Conservation (phyloP, 2,113 vertebrate genomes). For the Lonchura striata region DNA sequence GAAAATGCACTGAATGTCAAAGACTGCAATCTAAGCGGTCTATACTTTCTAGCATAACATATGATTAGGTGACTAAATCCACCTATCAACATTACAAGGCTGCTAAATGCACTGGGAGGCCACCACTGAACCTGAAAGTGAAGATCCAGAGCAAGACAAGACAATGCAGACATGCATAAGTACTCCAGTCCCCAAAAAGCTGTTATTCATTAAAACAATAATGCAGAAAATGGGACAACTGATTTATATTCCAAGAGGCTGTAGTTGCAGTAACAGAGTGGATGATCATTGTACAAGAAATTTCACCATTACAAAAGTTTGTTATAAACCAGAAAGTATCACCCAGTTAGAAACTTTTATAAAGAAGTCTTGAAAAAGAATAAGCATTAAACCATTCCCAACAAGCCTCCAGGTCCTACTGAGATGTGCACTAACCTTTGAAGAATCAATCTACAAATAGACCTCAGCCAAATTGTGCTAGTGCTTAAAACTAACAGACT, state of each 20-base stretch:
- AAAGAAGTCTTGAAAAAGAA: not conserved
- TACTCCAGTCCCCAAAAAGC: not conserved
- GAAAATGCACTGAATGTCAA: not conserved
- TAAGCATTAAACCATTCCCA: constrained; percentile 5
- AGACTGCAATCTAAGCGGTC: not conserved
- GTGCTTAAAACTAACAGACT: not conserved
- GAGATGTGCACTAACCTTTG: not conserved
- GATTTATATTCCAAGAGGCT: not conserved
- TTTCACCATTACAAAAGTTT: not conserved
- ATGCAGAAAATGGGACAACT: not conserved
- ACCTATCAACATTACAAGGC: not conserved
- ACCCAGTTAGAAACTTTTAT: not conserved
- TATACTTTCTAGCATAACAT: not conserved
- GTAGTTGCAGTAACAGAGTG: not conserved
- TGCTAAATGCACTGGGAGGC: not conserved
- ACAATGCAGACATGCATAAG: not conserved
- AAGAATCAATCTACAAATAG: not conserved
- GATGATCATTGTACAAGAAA: not conserved
- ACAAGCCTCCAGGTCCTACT: not conserved
- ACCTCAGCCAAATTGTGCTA: not conserved
- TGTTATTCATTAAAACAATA: not conserved
- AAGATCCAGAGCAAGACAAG: not conserved
- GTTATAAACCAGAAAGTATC: not conserved
- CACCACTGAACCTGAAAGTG: not conserved
- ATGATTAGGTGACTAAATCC: not conserved